Percentiles rank a stretch among this genome's conserved stretches.
Conservation (phyloP, 2,888 invertebrate species). For the Leptopilina myrica region DNA sequence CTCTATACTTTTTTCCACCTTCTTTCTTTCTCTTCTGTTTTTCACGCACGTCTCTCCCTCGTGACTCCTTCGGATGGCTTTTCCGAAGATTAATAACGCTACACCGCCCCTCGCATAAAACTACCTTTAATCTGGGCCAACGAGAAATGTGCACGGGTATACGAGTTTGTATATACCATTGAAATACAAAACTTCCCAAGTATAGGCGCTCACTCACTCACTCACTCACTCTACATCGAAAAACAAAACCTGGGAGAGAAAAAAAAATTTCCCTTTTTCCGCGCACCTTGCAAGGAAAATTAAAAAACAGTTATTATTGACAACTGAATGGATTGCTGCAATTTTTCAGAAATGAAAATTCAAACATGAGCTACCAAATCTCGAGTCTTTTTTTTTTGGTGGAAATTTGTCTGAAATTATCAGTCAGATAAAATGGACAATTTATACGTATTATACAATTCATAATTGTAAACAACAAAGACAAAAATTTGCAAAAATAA, state of each 20-base stretch:
- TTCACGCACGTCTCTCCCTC: slow-evolving; percentile 47
- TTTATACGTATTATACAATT: too few species aligned
- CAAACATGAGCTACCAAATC: too few species aligned
- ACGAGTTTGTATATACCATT: slow-evolving; percentile 11
- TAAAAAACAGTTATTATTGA: background rate
- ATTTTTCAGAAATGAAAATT: too few species aligned
- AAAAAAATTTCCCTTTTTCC: background rate
- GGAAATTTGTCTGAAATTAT: too few species aligned
- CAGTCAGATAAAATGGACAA: too few species aligned
- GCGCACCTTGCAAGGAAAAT: background rate
- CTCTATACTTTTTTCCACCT: slow-evolving; percentile 32
- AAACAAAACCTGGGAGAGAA: background rate
- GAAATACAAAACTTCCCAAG: slow-evolving; percentile 16
- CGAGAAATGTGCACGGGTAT: slow-evolving; percentile 43
- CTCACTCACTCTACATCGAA: background rate
- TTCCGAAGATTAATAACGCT: slow-evolving; percentile 68
- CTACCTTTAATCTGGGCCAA: slow-evolving; percentile 67
- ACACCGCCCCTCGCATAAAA: slow-evolving; percentile 63
- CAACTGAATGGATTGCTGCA: background rate
- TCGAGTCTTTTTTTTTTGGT: too few species aligned
- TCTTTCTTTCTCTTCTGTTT: slow-evolving; percentile 42
- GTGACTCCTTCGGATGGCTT: slow-evolving; percentile 52
- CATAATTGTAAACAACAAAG: too few species aligned
- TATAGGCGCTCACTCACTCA: slow-evolving; percentile 14
- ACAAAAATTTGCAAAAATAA: too few species aligned